A percentile compares a stretch with the other conserved stretches of the same genome.
Evolutionary conservation across 2,113 vertebrate genomes (phyloP).

Genomic region (Stictonetta naevosa): DNA sequence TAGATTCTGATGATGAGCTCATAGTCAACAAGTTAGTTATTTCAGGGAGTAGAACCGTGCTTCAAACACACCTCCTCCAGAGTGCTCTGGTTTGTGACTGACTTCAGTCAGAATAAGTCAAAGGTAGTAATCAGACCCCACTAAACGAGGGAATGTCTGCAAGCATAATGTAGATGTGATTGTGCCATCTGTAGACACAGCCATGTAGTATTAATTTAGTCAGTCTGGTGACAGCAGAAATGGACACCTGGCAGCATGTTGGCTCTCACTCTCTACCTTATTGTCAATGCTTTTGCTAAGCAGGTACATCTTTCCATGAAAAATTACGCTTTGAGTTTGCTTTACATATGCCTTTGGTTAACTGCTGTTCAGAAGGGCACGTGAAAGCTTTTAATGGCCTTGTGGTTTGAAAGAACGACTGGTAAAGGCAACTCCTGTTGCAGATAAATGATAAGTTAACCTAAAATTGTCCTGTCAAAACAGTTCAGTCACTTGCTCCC

Average conservation of each 20-base stretch:
- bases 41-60: not conserved
- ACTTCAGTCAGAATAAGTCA: not conserved
- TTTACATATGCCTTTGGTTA: not conserved
- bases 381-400: not conserved
- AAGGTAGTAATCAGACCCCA: not conserved
- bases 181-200: not conserved
- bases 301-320: not conserved
- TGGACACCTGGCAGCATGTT: not conserved
- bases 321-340: not conserved
- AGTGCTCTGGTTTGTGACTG: not conserved
- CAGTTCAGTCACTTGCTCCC: not conserved
- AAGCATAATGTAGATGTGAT: not conserved
- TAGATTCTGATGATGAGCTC: not conserved
- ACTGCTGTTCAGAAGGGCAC: not conserved
- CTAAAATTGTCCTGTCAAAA: not conserved
- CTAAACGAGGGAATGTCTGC: not conserved
- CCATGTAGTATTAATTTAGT: not conserved
- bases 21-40: not conserved
- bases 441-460: not conserved
- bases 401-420: not conserved
- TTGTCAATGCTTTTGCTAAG: not conserved
- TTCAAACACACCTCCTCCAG: not conserved
- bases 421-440: not conserved
- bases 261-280: not conserved
- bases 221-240: not conserved